Evolutionary conservation across 2,888 invertebrate species (phyloP), one percentile per base, ranked within the genome.

Genomic region (Cacoxenus indagator): DNA sequence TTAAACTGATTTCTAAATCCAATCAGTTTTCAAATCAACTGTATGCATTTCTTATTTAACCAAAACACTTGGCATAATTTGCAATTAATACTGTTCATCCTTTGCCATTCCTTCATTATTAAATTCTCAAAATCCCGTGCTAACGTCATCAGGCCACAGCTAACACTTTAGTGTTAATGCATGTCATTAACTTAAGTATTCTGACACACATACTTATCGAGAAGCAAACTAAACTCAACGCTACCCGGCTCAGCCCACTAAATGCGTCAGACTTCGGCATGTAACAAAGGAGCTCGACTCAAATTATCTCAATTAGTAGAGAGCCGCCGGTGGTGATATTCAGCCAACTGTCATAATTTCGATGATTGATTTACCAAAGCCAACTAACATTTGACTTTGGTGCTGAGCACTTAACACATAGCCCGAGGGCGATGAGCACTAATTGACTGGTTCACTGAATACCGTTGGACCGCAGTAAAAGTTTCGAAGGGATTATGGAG

Each of bases 301-400:
- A 37, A 37, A 37, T 37, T 37, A 37, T 37, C 37, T 37, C 37
- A 37, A 11, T 37, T 37, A 37, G 37, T 8, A 2, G 14, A 37
- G 37, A 11, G 37, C 8, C 19, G 17, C 22, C 51, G 51, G 22
- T 17, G 22, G 51, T 22, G 37, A 37, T 37, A 11, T 37, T 37
- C 37, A 37, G 37, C 14, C 17, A 51, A 51, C 51, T 51, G 51
- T 51, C 51, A 51, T 51, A 51, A 51, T 22, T 51, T 51, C 37
- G 37, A 37, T 51, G 51, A 51, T 51, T 51, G 51, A 51, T 51
- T 19, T 22, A 51, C 22, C 24, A 51, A 51, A 51, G 51, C 9
- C 51, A 51, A 51, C 19, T 51, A 37, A 37, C 37, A 51, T 51
- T 51, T 22, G 22, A 51, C 22, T 51, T 51, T 6, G 22, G 51